phyloP scores from a whole-genome alignment of 2,888 invertebrate genomes.

The Megalurothrips usitatus region DNA sequence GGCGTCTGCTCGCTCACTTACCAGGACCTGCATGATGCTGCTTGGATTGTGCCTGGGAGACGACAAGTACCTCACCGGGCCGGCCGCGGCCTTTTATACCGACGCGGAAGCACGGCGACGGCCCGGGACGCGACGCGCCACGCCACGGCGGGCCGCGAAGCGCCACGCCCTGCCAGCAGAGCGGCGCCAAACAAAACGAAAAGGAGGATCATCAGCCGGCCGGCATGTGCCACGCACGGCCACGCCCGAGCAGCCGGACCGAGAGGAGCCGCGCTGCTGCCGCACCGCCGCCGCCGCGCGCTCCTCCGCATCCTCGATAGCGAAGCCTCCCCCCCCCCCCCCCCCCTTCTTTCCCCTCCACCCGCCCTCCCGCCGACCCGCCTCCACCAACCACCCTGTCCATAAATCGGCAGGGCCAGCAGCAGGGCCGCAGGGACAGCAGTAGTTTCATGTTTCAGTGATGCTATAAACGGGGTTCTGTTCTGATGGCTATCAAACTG shows the following conservation, averaged over 20 bases:
- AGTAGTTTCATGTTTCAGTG: conserved; percentile 1
- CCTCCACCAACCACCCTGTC: background rate
- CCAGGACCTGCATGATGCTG: conserved; percentile 19
- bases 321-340: background rate
- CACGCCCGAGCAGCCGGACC: background rate
- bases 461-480: background rate
- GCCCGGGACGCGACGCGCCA: background rate
- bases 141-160: too few relatives aligned
- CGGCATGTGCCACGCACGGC: background rate
- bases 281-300: background rate
- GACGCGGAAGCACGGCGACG: background rate
- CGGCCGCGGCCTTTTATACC: background rate
- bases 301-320: background rate
- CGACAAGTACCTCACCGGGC: background rate
- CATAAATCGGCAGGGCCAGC: background rate
- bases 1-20: background rate
- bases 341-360: background rate
- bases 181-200: background rate
- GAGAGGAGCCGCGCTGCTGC: background rate
- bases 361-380: background rate
- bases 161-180: background rate
- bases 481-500: too few relatives aligned
- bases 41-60: background rate
- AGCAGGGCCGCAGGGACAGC: background rate
- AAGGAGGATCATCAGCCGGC: background rate